Evolutionary conservation across 2,888 invertebrate genomes (phyloP).

Genomic region (Drosophila meridionalis): DNA sequence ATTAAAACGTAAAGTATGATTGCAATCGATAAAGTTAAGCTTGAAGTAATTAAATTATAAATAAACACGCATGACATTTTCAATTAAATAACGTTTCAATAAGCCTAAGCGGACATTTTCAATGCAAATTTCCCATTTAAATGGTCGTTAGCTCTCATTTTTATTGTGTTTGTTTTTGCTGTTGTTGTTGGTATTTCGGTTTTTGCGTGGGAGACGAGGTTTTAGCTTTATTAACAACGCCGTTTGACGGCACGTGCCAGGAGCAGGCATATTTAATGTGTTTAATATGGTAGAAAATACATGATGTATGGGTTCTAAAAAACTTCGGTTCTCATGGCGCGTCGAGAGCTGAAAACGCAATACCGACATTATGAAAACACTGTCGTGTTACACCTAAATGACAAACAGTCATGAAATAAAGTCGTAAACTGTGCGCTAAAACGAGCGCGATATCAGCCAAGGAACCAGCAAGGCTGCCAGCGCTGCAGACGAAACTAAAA

Average conservation of each 20-base stretch:
- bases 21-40: conserved; percentile 46
- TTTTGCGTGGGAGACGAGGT: conserved; percentile 12
- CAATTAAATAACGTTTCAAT: conserved; percentile 61
- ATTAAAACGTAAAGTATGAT: conserved; percentile 59
- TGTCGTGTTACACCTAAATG: conserved; percentile 77
- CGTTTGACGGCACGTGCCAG: conserved; percentile 69
- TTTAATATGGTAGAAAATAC: conserved; percentile 65
- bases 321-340: conserved; percentile 19
- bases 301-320: conserved; percentile 52
- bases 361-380: conserved; percentile 69
- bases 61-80: conserved; percentile 60
- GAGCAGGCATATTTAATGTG: conserved; percentile 56
- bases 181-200: background rate
- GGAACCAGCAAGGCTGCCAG: conserved; percentile 19
- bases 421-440: conserved; percentile 66
- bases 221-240: conserved; percentile 61
- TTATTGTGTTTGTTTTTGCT: conserved; percentile 25
- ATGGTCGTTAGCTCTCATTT: conserved; percentile 58
- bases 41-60: conserved; percentile 72
- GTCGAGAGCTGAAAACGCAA: conserved; percentile 62
- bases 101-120: conserved; percentile 30
- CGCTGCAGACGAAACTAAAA: conserved; percentile 11
- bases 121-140: conserved; percentile 63
- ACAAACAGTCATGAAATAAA: conserved; percentile 74
- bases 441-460: conserved; percentile 33